Base-by-base conservation (phyloP, 2,888 invertebrate genomes). In the Reticulitermes lucifugus region DNA sequence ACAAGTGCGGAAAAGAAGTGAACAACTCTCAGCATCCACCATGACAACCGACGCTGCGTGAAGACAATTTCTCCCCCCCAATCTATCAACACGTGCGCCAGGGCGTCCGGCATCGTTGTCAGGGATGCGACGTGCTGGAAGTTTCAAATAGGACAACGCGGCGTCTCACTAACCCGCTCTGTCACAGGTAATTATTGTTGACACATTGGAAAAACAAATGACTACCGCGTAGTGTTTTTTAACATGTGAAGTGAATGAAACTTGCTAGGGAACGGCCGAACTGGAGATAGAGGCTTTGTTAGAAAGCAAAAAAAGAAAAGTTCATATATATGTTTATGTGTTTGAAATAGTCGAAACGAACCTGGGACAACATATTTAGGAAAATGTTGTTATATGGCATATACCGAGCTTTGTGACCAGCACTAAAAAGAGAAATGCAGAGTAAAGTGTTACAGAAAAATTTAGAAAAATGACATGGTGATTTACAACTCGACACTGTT, bases 1-100 rank as follows among this genome's bases (percentile, higher is more conserved):
- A 81, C 81, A 60, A 70, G 81, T 81, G 81, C 46, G 81, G 70
- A 81, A 60, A 81, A 81, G 81, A 81, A 70, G 55, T 81, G 81
- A 79, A 55, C 79, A 77, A 77, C 75, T 77, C 43, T 41, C 41
- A 77, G 75, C 75, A 5, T 77, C 75, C 75, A 25, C 51, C 81
- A 81, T 65, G 70, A 46, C 79, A 51, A 51, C 79, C 9, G 79
- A 65, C 46, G 77, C 77, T n/a, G 77, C 77, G 46, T 77, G 77
- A 77, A 77, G 77, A 77, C 43, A 60, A 60, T 60, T 14, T 65
- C 25, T 5, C 25, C 65, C 65, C 25, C 25, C 65, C 65, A 65
- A 65, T 65, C 65, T 65, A 65, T 65, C 65, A 65, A 65, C 65
- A 65, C 65, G 65, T 65, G 65, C 65, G 65, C 65, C 65, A 14